Base-by-base conservation (phyloP, 2,797 vertebrate species). In the Lepus townsendii region DNA sequence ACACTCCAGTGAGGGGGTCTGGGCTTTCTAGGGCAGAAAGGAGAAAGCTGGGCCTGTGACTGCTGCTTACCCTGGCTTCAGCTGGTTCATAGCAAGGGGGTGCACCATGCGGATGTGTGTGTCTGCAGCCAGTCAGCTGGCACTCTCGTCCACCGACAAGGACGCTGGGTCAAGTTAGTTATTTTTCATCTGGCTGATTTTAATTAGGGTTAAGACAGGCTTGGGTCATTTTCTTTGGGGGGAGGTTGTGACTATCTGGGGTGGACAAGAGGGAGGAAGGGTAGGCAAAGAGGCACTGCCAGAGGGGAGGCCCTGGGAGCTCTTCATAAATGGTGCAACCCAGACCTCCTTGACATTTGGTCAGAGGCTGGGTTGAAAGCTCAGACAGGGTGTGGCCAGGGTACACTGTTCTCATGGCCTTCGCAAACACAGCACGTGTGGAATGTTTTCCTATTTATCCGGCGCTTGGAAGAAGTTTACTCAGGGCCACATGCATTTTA, bases 241-340 rank as follows among this genome's bases (percentile, higher is more conserved):
- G 16, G 4, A 57, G 14, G 19, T 47, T 57, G 54, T 57, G 66
- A 57, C 8, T 9, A 3, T 27, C 38, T 16, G 3, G 47, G 35
- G 35, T 42, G 82, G 54, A 47, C 19, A 35, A 9, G 52, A 63
- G 32, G 17, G 42, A 54, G 52, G 30, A 82, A 35, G 24, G 35
- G 3, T 72, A 22, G 20, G n/a, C 52, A n/a, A 50, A 69, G 19
- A 71, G 35, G 35, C 24, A 0, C 11, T 7, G 38, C 4, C 14
- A 6, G 62, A 42, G 38, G 42, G 52, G 73, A 47, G 26, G 26
- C 17, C 0, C 35, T 11, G 0, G 65, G 66, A 76, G 17, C 24
- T 32, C 0, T 13, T 65, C 9, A 7, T 7, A 1, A 26, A 11
- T 6, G 63, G 47, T 22, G 7, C 5, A 9, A 2, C 14, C 32